Evolutionary conservation across 2,797 vertebrate genomes (phyloP), one percentile per base, ranked within the genome.

Genomic region (Antrozous pallidus): DNA sequence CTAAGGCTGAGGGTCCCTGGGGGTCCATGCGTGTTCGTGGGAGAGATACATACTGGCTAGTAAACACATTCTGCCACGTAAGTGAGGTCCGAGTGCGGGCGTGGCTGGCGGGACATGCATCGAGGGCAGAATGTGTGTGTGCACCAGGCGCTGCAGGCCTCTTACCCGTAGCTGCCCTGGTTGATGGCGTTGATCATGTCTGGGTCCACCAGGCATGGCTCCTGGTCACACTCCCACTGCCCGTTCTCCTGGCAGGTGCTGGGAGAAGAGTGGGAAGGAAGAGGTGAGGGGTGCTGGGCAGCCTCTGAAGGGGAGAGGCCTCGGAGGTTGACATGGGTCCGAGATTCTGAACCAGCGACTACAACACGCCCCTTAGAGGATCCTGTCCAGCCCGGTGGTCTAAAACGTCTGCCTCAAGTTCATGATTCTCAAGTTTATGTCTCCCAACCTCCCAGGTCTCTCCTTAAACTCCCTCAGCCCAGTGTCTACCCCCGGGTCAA

Each of bases 211-310:
- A 99, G 98, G 95, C 99, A 99, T 40, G 98, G 97, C 0, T 99
- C 97, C 97, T 99, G 98, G 97, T 99, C 99, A 77, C 99, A 99
- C 28, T 98, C 98, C 99, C 99, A 99, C 81, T 97, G 98, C 11
- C 99, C 99, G 0, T 97, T 92, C 0, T 98, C 96, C 63, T 98
- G 96, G 82, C 99, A 99, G 26, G 99, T 99, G 94, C 99, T 99
- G 96, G 31, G 31, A 82, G 78, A 40, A 83, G 24, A 77, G 24
- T n/a, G 96, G 28, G 36, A 10, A 45, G 75, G 40, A 94, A 69
- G 69, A 10, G 8, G 71, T 81, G 42, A 80, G 28, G 18, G 16
- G 12, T 5, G 12, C 36, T 38, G 36, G n/a, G 88, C 31, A 26
- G 16, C n/a, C n/a, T 74, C n/a, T 33, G 40, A 33, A 56, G 65